phyloP scores from a whole-genome alignment of 1,140 invertebrate species.

The Drosophila nannoptera region DNA sequence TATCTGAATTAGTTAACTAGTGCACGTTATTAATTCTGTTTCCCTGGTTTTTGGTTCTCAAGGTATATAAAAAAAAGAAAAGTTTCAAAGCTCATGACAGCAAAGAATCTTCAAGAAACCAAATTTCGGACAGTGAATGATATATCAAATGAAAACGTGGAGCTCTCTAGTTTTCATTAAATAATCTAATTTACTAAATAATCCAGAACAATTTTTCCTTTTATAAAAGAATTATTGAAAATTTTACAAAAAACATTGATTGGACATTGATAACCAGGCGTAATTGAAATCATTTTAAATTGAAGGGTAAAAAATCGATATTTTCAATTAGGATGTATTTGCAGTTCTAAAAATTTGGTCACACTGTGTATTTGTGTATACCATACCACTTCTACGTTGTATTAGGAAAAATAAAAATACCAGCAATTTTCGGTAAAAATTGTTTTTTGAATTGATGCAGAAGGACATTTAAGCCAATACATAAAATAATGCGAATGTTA shows the following conservation, averaged over 20 bases:
- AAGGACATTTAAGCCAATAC: background rate
- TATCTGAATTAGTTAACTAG: slow-evolving; percentile 5
- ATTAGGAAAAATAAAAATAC: slow-evolving; percentile 22
- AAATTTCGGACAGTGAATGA: too few relatives aligned
- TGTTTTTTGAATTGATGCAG: slow-evolving; percentile 3
- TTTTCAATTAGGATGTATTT: background rate
- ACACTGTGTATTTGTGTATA: slow-evolving; percentile 36
- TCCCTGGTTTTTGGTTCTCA: background rate
- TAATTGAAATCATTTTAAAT: too few relatives aligned
- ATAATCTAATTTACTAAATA: too few relatives aligned
- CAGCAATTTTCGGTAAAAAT: slow-evolving; percentile 21
- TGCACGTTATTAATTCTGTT: background rate
- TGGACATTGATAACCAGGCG: too few relatives aligned
- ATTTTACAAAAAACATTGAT: too few relatives aligned
- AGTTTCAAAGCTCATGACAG: background rate
- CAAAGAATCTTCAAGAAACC: too few relatives aligned
- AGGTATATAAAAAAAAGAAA: background rate
- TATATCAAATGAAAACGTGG: too few relatives aligned
- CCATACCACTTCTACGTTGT: slow-evolving; percentile 26
- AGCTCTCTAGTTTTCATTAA: too few relatives aligned
- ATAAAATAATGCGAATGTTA: background rate
- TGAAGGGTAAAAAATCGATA: too few relatives aligned
- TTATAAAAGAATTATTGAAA: too few relatives aligned
- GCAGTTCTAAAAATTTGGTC: slow-evolving; percentile 5
- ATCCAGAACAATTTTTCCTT: too few relatives aligned